Percentiles rank a stretch among this genome's conserved stretches.
Evolutionary conservation across 2,888 invertebrate genomes (phyloP).

Genomic region (Campaea margaritaria): DNA sequence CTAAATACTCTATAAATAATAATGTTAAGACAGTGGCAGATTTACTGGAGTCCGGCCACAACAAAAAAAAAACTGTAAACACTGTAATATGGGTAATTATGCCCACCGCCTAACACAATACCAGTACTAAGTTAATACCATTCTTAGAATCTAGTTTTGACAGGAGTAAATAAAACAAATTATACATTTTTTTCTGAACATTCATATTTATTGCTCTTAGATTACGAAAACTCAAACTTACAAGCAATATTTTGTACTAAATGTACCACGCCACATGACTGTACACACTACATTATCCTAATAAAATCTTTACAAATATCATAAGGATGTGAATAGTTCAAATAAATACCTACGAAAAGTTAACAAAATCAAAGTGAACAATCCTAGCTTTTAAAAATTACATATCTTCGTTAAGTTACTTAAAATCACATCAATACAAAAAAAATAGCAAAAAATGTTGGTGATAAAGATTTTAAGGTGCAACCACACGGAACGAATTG

Average conservation of each 20-base stretch:
- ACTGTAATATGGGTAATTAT: too few species aligned
- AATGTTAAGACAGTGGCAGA: too few species aligned
- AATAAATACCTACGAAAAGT: slow-evolving; percentile 49
- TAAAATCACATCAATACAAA: slow-evolving; percentile 27
- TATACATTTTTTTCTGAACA: slow-evolving; percentile 55
- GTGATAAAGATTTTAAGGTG: neutral
- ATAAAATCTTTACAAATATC: slow-evolving; percentile 50
- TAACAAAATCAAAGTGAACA: slow-evolving; percentile 44
- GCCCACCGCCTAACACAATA: too few species aligned
- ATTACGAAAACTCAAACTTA: slow-evolving; percentile 73
- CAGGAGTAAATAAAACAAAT: too few species aligned
- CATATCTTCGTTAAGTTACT: slow-evolving; percentile 4
- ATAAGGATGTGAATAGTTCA: slow-evolving; percentile 40
- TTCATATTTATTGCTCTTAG: slow-evolving; percentile 78
- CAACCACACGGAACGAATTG: slow-evolving; percentile 7
- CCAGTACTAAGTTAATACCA: too few species aligned
- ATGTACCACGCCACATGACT: slow-evolving; percentile 75
- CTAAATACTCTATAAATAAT: too few species aligned
- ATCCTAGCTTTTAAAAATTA: slow-evolving; percentile 34
- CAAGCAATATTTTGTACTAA: slow-evolving; percentile 80
- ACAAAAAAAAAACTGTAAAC: too few species aligned
- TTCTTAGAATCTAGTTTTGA: too few species aligned
- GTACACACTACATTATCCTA: slow-evolving; percentile 52
- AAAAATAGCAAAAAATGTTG: slow-evolving; percentile 5
- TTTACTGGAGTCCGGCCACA: too few species aligned